Base-by-base conservation (phyloP, 2,888 invertebrate species). In the Yponomeuta sedellus region DNA sequence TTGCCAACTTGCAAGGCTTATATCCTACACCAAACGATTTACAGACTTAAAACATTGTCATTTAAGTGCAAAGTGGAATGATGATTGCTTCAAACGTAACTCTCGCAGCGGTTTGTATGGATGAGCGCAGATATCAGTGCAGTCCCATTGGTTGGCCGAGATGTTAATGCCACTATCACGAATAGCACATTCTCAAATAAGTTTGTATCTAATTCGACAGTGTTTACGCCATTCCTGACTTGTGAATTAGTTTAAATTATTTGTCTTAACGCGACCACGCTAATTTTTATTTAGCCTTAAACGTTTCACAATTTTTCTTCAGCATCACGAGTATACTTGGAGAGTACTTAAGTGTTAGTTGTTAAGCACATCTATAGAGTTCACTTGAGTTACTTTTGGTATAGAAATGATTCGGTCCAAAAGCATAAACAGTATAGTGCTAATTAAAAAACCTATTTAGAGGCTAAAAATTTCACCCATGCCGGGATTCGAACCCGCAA, bases 161-260 rank as follows among this genome's bases (percentile, higher is more conserved):
- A n/a, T 85, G 90, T 83, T 90, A 91, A 91, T 80, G 77, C 78
- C 75, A 75, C 74, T 73, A 85, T 88, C 91, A 91, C 91, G 90
- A 83, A 72, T 78, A 79, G 81, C 81, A 82, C 79, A 81, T 86
- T 86, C 86, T 90, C 86, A 85, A 88, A 88, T 84, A 88, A 34
- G 84, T 82, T 52, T 83, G 83, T 80, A 77, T 75, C 80, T 84
- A 82, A 86, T 85, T 86, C 83, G 81, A 86, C 87, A 82, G 85
- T 85, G 80, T 87, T 85, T 84, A 83, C 86, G 79, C 82, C 73
- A 80, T 74, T 77, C 76, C 77, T 77, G 73, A 85, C 82, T 77
- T 85, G 88, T 85, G 76, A 88, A 88, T 88, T 88, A 81, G 77
- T 76, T 82, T 84, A 82, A 80, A 80, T 83, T 88, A 83, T 88